Conservation (phyloP, 2,113 vertebrate species). For the Balaeniceps rex region DNA sequence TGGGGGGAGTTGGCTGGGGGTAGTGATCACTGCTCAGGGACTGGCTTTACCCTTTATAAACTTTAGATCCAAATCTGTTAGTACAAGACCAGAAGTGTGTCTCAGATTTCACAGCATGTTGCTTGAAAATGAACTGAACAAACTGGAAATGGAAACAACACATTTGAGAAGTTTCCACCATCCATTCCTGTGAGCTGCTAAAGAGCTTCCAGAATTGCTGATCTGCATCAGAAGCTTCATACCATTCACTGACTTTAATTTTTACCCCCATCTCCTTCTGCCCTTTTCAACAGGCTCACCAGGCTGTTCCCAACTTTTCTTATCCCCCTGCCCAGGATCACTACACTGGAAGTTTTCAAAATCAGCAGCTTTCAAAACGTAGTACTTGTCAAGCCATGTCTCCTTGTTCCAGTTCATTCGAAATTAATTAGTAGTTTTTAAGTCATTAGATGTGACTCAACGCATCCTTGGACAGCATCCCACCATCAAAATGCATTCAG, state of each 20-base stretch:
- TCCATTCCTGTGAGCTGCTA: background rate
- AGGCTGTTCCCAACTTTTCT: background rate
- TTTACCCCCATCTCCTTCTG: background rate
- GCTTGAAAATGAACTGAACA: background rate
- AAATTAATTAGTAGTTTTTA: constrained; percentile 47
- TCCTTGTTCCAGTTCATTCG: constrained; percentile 37
- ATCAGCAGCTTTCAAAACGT: background rate
- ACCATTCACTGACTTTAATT: accelerated
- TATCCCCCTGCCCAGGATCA: background rate
- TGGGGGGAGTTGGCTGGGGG: no score
- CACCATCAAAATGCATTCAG: background rate
- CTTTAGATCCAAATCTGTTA: background rate
- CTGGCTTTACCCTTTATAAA: no score
- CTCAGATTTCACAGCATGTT: accelerated
- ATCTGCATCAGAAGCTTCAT: background rate
- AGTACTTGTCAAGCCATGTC: background rate
- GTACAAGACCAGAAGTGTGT: background rate
- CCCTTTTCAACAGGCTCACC: background rate
- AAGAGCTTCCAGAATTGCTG: background rate
- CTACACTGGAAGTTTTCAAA: background rate
- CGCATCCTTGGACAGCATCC: constrained; percentile 31
- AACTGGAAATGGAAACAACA: accelerated
- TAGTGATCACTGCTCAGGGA: no score
- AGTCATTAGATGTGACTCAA: constrained; percentile 57
- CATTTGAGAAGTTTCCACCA: background rate